Percentiles rank a stretch among this genome's conserved stretches.
phyloP scores from a whole-genome alignment of 2,888 invertebrate genomes.

The Osmoderma eremita region DNA sequence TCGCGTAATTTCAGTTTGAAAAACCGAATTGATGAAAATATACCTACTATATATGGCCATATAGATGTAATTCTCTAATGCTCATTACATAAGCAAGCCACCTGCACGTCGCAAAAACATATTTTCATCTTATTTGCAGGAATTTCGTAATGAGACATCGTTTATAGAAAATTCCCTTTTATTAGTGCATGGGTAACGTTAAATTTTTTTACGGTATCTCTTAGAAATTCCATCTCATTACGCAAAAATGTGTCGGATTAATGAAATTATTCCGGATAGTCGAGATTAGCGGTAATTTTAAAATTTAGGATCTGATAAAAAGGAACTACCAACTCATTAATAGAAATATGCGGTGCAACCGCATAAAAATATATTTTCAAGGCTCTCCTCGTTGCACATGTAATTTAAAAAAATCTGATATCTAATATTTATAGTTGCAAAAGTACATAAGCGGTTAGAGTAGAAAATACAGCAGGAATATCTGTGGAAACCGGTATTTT shows the following conservation, averaged over 20 bases:
- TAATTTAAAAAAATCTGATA: too few relatives aligned
- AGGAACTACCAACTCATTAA: too few relatives aligned
- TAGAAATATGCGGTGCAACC: too few relatives aligned
- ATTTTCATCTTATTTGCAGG: neutral
- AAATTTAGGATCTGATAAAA: too few relatives aligned
- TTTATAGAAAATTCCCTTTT: constrained; percentile 3
- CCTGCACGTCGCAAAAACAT: constrained; percentile 4
- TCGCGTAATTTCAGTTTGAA: too few relatives aligned
- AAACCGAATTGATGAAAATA: neutral
- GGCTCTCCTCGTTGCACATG: too few relatives aligned
- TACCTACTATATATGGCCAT: neutral
- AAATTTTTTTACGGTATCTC: neutral
- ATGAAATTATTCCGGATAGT: too few relatives aligned
- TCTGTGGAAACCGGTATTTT: constrained; percentile 50
- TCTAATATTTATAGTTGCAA: too few relatives aligned
- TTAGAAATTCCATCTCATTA: neutral
- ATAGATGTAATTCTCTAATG: neutral
- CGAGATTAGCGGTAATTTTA: too few relatives aligned
- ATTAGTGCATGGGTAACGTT: neutral
- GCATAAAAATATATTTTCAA: too few relatives aligned
- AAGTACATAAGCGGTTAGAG: too few relatives aligned
- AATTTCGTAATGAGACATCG: constrained; percentile 17
- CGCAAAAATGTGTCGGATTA: neutral
- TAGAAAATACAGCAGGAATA: neutral
- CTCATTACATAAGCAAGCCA: neutral